Evolutionary conservation across 2,888 invertebrate genomes (phyloP).

Genomic region (Caenorhabditis sp.): DNA sequence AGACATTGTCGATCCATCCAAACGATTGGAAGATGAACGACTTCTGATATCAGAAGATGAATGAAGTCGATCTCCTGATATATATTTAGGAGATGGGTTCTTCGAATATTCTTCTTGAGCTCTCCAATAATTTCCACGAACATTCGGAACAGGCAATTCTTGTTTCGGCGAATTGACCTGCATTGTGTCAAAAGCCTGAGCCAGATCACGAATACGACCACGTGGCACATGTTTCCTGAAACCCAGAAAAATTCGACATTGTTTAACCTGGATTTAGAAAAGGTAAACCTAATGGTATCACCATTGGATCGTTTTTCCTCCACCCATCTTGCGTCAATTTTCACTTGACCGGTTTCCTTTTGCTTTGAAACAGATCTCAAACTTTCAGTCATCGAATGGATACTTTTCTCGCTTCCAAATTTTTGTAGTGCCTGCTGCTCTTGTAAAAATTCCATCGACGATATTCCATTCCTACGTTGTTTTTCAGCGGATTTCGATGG

Average conservation of each 20-base stretch:
- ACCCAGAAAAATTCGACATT: background rate
- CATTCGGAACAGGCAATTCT: background rate
- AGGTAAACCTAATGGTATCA: constrained; percentile 12
- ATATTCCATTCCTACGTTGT: background rate
- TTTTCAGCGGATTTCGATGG: background rate
- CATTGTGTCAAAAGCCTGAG: constrained; percentile 13
- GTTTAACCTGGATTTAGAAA: background rate
- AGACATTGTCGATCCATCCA: constrained; percentile 1
- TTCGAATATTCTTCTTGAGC: background rate
- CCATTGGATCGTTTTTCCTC: background rate
- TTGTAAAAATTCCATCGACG: background rate
- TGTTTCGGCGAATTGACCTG: background rate
- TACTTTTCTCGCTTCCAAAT: background rate
- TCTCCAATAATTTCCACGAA: background rate
- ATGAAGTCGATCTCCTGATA: background rate
- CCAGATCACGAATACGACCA: constrained; percentile 35
- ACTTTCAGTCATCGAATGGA: background rate
- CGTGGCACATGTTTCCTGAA: constrained; percentile 23
- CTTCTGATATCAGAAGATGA: background rate
- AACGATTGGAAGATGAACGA: background rate
- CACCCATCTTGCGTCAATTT: constrained; percentile 4
- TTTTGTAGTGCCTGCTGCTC: background rate
- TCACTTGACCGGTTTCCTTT: background rate
- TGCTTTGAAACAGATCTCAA: background rate
- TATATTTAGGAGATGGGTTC: background rate